Base-by-base conservation (phyloP, 2,888 invertebrate genomes). In the Volucella bombylans region DNA sequence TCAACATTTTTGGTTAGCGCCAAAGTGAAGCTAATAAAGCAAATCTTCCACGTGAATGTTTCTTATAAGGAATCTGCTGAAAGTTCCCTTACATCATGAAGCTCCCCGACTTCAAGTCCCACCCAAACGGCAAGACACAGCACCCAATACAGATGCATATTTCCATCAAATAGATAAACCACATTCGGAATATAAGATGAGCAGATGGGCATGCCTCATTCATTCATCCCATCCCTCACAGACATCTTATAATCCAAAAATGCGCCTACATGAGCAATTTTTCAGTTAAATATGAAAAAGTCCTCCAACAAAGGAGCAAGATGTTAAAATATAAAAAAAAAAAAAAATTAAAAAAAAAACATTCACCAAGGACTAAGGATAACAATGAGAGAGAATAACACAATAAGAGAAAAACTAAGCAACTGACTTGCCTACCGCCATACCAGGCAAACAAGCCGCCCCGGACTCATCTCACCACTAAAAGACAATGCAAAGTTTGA, bases 401-500 rank as follows among this genome's bases (percentile, higher is more conserved):
- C 65, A 82, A 61, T 47, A 47, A 77, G 39, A 61, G 23, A 50
- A 64, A 49, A 68, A 64, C 67, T 68, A 68, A 62, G 62, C 61
- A 67, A 57, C 23, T 45, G 59, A 54, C 39, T 31, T 31, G 6
- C 31, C 31, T 31, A 31, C 31, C 31, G 31, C 31, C 31, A 31
- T 6, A 31, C 31, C 31, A 31, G 49, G 50, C n/a, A 72, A 50
- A 14, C 41, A 31, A 52, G 23, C 57, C 67, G 43, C 62, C 61
- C 31, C 64, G 23, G 43, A 14, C 68, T 54, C 71, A 65, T 15
- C 59, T 45, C 50, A 59, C 31, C 61, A 57, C 38, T 55, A 68
- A 81, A 81, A 77, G 77, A 86, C 82, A 86, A 86, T 82, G 86
- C 82, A 86, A 86, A 65, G 82, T 78, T 86, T 86, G 86, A 59